Percentiles rank a stretch among this genome's conserved stretches.
Evolutionary conservation across 2,113 vertebrate genomes (phyloP).

Genomic region (Balaenoptera acutorostrata): DNA sequence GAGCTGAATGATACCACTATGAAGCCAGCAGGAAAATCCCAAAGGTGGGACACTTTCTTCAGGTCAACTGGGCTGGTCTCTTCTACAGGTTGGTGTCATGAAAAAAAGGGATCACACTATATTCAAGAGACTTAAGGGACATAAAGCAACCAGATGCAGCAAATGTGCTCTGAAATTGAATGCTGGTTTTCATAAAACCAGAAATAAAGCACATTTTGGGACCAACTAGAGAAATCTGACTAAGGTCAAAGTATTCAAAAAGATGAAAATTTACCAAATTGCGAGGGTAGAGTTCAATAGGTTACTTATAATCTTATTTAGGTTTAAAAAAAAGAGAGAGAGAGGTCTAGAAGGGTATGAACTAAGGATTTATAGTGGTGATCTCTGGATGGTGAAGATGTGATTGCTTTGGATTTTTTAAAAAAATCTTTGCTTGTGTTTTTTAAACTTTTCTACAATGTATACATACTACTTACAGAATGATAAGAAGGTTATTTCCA

Average conservation of each 20-base stretch:
- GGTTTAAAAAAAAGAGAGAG: background rate
- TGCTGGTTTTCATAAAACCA: slow-evolving; percentile 3
- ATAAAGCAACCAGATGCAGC: background rate
- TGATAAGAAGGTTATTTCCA: slow-evolving; percentile 5
- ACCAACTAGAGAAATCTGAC: slow-evolving; percentile 21
- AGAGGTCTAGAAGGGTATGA: background rate
- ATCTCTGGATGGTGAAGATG: background rate
- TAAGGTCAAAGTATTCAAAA: slow-evolving; percentile 13
- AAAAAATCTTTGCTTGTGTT: background rate
- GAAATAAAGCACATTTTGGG: background rate
- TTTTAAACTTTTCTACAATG: background rate
- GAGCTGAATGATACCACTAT: background rate
- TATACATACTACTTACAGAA: background rate
- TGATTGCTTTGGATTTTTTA: background rate
- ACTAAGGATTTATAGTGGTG: background rate
- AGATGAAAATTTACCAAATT: slow-evolving; percentile 19
- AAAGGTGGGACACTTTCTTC: slow-evolving; percentile 6
- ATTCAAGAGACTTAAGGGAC: background rate
- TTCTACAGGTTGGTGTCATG: background rate
- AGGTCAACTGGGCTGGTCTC: background rate
- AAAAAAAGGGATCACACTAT: background rate
- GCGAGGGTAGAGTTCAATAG: background rate
- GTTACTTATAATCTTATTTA: background rate
- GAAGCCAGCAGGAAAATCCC: background rate
- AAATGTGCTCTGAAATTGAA: background rate